Conservation (phyloP, 2,888 invertebrate species). For the Operophtera brumata region DNA sequence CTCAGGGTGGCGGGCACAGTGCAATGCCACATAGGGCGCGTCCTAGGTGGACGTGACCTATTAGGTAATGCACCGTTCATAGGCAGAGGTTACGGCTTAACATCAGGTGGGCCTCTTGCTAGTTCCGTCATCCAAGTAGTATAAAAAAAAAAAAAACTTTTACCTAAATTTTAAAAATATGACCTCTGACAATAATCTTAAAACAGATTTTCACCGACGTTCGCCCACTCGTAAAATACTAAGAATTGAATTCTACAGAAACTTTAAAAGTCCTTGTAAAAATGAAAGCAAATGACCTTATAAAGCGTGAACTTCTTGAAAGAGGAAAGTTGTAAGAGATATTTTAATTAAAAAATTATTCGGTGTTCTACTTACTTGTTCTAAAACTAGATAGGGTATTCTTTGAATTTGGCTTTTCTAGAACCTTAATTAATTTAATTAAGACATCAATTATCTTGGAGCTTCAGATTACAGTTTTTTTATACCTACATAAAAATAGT, state of each 20-base stretch:
- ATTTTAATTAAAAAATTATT: constrained; percentile 31
- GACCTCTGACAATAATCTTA: background rate
- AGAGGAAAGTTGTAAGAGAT: constrained; percentile 10
- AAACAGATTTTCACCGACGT: constrained; percentile 4
- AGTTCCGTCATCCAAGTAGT: too few species aligned
- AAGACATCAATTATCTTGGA: background rate
- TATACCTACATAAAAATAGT: background rate
- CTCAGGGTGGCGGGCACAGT: too few species aligned
- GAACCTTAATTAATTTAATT: constrained; percentile 4
- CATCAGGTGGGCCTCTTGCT: too few species aligned
- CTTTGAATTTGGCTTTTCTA: background rate
- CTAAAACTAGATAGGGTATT: background rate
- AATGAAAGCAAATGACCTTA: constrained; percentile 3
- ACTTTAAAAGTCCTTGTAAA: constrained; percentile 5
- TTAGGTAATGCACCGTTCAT: too few species aligned
- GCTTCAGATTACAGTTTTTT: background rate
- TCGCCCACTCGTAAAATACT: background rate
- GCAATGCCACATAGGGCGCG: too few species aligned
- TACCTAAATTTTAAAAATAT: too few species aligned
- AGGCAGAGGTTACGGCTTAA: too few species aligned
- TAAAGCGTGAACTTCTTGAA: constrained; percentile 6
- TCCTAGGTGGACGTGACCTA: too few species aligned
- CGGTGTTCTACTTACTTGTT: background rate
- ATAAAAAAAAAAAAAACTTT: too few species aligned
- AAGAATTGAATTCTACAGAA: constrained; percentile 2